Conservation (phyloP, 2,113 vertebrate species). For the Microcebus griseorufus region DNA sequence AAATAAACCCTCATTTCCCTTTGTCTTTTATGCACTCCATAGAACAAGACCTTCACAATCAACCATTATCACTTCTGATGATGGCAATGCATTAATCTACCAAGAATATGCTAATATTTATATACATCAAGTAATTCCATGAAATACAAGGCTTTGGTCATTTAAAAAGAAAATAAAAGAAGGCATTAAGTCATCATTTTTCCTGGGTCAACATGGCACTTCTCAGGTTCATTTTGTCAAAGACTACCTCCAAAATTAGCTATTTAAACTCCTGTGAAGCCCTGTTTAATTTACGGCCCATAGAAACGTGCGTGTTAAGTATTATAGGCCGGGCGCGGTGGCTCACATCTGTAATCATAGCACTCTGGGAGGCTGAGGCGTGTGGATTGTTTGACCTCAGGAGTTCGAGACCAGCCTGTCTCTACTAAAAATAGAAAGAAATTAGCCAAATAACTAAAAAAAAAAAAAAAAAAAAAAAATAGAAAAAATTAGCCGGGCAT, state of each 20-base stretch:
- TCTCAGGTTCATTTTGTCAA: neutral
- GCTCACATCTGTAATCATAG: too few relatives aligned
- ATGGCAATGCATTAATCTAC: neutral
- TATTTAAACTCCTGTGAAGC: neutral
- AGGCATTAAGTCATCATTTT: neutral
- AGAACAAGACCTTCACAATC: neutral
- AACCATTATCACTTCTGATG: neutral
- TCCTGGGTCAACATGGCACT: neutral
- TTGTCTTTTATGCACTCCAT: neutral
- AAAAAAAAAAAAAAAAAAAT: too few relatives aligned
- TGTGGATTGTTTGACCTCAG: too few relatives aligned
- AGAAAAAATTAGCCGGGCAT: too few relatives aligned
- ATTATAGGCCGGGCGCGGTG: neutral
- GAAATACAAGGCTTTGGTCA: neutral
- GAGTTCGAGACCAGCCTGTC: too few relatives aligned
- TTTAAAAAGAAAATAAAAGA: slow-evolving; percentile 26
- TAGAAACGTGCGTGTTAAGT: neutral
- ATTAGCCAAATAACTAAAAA: too few relatives aligned
- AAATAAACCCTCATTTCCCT: neutral
- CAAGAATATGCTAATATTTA: neutral
- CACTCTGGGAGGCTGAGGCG: too few relatives aligned
- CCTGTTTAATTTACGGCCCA: slow-evolving; percentile 31
- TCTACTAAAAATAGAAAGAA: too few relatives aligned
- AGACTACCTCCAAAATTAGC: neutral
- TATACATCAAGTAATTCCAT: neutral